Evolutionary conservation across 2,113 vertebrate genomes (phyloP), one percentile per base, ranked within the genome.

Genomic region (Nesogale talazaci): DNA sequence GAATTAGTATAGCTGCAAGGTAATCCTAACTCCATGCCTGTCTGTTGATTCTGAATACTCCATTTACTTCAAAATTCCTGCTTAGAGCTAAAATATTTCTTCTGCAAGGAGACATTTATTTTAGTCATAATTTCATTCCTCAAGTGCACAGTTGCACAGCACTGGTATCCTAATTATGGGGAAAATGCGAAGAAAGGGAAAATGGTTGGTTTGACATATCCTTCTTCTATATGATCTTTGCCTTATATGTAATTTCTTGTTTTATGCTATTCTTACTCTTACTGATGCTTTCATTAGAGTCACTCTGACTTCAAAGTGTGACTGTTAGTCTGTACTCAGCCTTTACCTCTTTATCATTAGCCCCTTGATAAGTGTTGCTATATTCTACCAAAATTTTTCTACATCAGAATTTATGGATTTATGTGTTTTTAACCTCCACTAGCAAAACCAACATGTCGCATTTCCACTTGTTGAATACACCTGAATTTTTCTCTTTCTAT

Each of bases 21-120:
- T 38, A 72, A 91, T 92, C 77, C 74, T 40, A 63, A 23, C 19
- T 84, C 36, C 31, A 92, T 87, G 34, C 23, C 31, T 90, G 63
- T 92, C 27, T 95, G 56, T 94, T 93, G 46, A 92, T 90, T 86
- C 69, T 61, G 22, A 95, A 36, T 85, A 16, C 42, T 84, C 34
- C 34, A 34, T 70, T 83, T 59, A 87, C 15, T 93, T 92, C 46
- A 59, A 3, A 95, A 61, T 94, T 67, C 38, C 94, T 74, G 83
- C 85, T 95, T 31, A 69, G 40, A 90, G 74, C 83, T 94, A 59
- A 88, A 80, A 40, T 38, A 88, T 22, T 61, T 4, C 81, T 86
- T 93, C 69, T 89, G n/a, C 27, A 75, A 67, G 76, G 38, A 82
- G 23, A 17, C 8, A 2, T 78, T 94, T 76, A 86, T 83, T 93